Percentiles rank a stretch among this genome's conserved stretches.
Evolutionary conservation across 2,797 vertebrate species (phyloP).

Genomic region (Alectoris magna): DNA sequence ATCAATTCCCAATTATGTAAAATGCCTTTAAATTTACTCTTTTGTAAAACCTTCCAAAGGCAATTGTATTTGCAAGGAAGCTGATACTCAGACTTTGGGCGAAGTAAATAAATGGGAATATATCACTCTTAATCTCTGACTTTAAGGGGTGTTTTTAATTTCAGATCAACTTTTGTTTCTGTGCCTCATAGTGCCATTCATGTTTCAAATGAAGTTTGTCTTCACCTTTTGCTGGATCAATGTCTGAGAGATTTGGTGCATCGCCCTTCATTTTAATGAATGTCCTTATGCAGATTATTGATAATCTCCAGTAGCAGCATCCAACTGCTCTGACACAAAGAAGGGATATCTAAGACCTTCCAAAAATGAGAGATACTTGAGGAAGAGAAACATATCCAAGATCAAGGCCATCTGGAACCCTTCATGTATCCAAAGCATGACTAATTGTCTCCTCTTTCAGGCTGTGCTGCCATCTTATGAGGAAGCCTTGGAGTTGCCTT

Average conservation of each 20-base stretch:
- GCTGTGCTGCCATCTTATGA: constrained; percentile 81
- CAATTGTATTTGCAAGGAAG: background rate
- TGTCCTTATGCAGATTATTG: background rate
- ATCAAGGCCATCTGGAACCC: background rate
- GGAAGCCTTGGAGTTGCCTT: constrained; percentile 80
- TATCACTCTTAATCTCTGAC: background rate
- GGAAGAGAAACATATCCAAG: background rate
- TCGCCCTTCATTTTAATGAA: background rate
- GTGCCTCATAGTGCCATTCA: background rate
- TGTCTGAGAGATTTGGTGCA: background rate
- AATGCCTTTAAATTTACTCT: background rate
- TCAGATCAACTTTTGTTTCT: background rate
- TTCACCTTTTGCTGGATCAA: background rate
- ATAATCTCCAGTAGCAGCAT: background rate
- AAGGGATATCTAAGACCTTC: background rate
- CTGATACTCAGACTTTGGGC: background rate
- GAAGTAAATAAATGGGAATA: background rate
- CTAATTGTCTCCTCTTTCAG: constrained; percentile 54
- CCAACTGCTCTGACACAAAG: background rate
- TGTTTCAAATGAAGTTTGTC: background rate
- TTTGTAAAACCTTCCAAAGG: background rate
- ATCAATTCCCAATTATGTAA: background rate
- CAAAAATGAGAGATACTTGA: background rate
- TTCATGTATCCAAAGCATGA: background rate
- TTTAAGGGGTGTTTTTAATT: background rate